Conservation (phyloP, 2,113 vertebrate species). For the Neolamprologus variostigma region DNA sequence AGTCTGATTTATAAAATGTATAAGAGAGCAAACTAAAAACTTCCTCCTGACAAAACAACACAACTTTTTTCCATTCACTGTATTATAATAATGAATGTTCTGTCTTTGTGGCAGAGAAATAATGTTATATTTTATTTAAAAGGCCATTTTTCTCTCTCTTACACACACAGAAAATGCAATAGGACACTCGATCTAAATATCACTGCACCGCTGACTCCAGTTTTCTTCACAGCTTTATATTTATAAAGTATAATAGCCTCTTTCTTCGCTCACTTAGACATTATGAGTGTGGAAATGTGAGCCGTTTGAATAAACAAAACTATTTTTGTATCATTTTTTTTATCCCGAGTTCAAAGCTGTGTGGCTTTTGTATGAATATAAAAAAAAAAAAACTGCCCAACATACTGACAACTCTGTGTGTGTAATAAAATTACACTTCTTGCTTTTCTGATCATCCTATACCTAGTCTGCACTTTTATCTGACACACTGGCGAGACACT, state of each 20-base stretch:
- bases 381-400: neutral
- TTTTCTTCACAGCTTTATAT: neutral
- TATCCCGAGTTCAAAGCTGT: neutral
- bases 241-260: neutral
- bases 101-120: neutral
- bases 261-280: neutral
- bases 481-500: neutral
- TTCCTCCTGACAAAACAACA: neutral
- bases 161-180: neutral
- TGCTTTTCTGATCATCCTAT: neutral
- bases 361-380: neutral
- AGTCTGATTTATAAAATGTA: neutral
- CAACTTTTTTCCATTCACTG: neutral
- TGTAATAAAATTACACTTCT: neutral
- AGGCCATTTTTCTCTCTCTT: neutral
- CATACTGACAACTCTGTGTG: neutral
- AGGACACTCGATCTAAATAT: neutral
- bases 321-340: neutral
- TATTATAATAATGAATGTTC: neutral
- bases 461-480: neutral
- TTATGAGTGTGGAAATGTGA: no score
- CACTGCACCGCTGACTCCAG: no score
- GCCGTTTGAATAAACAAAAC: neutral
- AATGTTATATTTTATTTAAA: neutral
- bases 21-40: neutral